Conservation (phyloP, 2,888 invertebrate species). For the Dinocampus coccinellae region DNA sequence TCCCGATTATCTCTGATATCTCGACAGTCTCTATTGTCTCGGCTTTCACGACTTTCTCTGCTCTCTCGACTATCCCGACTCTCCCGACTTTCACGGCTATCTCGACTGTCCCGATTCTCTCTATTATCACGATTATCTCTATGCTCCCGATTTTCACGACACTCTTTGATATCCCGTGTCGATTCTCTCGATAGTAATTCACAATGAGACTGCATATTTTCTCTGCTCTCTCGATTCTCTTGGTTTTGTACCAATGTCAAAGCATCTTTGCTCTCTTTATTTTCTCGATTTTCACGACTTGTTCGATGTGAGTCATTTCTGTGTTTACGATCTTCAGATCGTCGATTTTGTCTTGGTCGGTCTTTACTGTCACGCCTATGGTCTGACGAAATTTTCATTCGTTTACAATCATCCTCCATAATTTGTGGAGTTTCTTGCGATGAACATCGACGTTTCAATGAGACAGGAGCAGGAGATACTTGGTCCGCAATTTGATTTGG, state of each 20-base stretch:
- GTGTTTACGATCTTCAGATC: slow-evolving; percentile 66
- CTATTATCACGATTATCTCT: slow-evolving; percentile 51
- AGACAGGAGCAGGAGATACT: slow-evolving; percentile 74
- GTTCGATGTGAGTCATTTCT: slow-evolving; percentile 66
- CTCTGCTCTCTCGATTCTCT: slow-evolving; percentile 66
- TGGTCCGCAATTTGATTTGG: slow-evolving; percentile 52
- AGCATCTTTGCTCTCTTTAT: slow-evolving; percentile 57
- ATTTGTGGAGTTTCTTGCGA: slow-evolving; percentile 77
- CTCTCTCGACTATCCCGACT: slow-evolving; percentile 63
- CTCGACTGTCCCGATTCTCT: slow-evolving; percentile 47
- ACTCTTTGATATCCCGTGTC: slow-evolving; percentile 25
- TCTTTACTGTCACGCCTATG: slow-evolving; percentile 81
- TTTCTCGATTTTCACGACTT: slow-evolving; percentile 63
- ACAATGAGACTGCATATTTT: slow-evolving; percentile 52
- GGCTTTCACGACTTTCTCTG: slow-evolving; percentile 55
- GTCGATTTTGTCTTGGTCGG: slow-evolving; percentile 67
- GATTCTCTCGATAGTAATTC: slow-evolving; percentile 49
- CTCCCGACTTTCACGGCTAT: slow-evolving; percentile 53
- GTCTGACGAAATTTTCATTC: slow-evolving; percentile 72
- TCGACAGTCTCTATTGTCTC: slow-evolving; percentile 60
- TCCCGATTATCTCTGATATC: slow-evolving; percentile 66
- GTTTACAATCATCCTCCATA: slow-evolving; percentile 74
- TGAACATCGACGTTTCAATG: slow-evolving; percentile 82
- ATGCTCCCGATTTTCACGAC: slow-evolving; percentile 56
- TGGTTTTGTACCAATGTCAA: slow-evolving; percentile 53